Evolutionary conservation across 1,140 invertebrate species (phyloP).

Genomic region (Calephelis nemesis): DNA sequence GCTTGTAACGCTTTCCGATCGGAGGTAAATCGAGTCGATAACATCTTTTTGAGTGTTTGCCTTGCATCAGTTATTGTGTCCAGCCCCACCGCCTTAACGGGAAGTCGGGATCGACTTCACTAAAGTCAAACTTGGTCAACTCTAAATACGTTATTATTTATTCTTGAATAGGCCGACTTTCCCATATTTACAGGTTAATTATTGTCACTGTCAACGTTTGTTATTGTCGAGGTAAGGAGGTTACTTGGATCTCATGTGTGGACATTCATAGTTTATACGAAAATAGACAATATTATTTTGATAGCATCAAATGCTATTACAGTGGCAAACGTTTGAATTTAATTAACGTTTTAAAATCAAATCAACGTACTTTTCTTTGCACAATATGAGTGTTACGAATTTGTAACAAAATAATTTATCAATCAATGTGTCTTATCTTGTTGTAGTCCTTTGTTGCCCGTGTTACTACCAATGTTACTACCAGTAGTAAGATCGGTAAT

Average conservation of each 20-base stretch:
- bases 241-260: slow-evolving; percentile 4
- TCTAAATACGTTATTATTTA: slow-evolving; percentile 57
- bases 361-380: too few relatives aligned
- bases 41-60: slow-evolving; percentile 62
- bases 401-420: too few relatives aligned
- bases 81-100: slow-evolving; percentile 53
- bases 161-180: slow-evolving; percentile 51
- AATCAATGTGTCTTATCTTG: too few relatives aligned
- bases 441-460: too few relatives aligned
- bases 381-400: too few relatives aligned
- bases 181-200: slow-evolving; percentile 51
- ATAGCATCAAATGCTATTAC: too few relatives aligned
- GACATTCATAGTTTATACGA: not conserved
- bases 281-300: too few relatives aligned
- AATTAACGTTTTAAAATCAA: too few relatives aligned
- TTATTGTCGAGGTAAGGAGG: not conserved
- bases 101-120: slow-evolving; percentile 57
- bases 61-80: slow-evolving; percentile 63
- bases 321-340: too few relatives aligned
- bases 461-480: too few relatives aligned
- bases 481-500: too few relatives aligned
- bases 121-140: slow-evolving; percentile 48
- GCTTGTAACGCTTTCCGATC: slow-evolving; percentile 63
- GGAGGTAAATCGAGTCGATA: slow-evolving; percentile 69
- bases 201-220: slow-evolving; percentile 28